Conservation (phyloP, 2,113 vertebrate species). For the Campylorhamphus procurvoides region DNA sequence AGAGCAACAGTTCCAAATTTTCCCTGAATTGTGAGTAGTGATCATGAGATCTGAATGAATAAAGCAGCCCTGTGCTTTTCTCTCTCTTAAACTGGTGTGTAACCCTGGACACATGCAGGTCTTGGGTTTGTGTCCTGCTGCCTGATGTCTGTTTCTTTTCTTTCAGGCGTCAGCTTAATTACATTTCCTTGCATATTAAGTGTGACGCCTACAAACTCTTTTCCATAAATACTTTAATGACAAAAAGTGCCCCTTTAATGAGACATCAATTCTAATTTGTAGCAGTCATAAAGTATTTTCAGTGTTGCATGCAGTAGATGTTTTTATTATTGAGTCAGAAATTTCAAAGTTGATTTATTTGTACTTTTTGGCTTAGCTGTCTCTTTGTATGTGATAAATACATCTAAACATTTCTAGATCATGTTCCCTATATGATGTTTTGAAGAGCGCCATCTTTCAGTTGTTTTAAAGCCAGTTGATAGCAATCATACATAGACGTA, state of each 20-base stretch:
- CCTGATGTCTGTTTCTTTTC: background rate
- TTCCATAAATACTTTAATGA: background rate
- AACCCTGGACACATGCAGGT: background rate
- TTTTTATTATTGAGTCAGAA: background rate
- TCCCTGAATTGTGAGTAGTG: background rate
- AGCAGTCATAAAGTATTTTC: background rate
- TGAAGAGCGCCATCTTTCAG: background rate
- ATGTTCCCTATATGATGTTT: background rate
- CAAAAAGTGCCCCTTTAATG: background rate
- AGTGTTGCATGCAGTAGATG: background rate
- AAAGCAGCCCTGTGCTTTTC: background rate
- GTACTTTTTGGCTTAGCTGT: background rate
- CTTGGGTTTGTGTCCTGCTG: background rate
- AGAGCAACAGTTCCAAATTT: background rate
- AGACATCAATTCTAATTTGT: background rate
- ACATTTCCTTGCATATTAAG: background rate
- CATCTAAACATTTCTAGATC: background rate
- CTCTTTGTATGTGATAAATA: background rate
- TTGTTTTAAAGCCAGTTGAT: background rate
- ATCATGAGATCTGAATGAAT: background rate
- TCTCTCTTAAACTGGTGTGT: background rate
- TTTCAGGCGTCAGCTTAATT: background rate
- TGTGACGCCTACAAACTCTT: rapidly evolving
- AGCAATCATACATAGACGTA: background rate
- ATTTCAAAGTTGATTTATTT: background rate